Evolutionary conservation across 2,888 invertebrate genomes (phyloP).

Genomic region (Ryuthela nishihirai): DNA sequence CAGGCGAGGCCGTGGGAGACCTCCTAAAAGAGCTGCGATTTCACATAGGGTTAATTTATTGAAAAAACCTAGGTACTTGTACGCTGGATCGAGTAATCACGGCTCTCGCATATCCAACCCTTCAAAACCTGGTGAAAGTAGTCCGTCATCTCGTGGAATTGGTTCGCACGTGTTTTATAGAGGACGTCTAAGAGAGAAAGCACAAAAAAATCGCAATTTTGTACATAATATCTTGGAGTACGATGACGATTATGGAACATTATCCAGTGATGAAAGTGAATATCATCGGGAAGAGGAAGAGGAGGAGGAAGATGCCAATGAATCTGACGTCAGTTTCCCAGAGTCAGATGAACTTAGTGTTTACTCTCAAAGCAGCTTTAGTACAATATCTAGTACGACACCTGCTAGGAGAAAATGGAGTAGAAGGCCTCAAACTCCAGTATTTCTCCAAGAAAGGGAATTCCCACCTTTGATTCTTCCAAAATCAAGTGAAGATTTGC

Average conservation of each 20-base stretch:
- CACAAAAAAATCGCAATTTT: conserved; percentile 23
- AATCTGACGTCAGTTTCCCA: conserved; percentile 35
- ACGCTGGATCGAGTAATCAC: conserved; percentile 37
- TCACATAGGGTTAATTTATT: conserved; percentile 35
- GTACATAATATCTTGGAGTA: conserved; percentile 32
- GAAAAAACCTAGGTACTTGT: conserved; percentile 40
- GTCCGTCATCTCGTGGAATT: conserved; percentile 22
- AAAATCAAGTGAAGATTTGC: conserved; percentile 82
- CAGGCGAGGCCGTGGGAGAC: conserved; percentile 37
- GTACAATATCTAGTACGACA: conserved; percentile 37
- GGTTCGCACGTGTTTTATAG: conserved; percentile 31
- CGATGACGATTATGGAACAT: conserved; percentile 29
- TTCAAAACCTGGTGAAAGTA: conserved; percentile 30
- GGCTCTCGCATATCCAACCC: conserved; percentile 28
- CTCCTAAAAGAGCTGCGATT: conserved; percentile 36
- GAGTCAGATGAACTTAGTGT: conserved; percentile 40
- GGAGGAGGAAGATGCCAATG: conserved; percentile 33
- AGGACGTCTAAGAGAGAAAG: conserved; percentile 33
- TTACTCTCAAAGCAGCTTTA: conserved; percentile 38
- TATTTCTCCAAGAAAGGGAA: conserved; percentile 60
- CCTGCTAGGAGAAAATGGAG: conserved; percentile 44
- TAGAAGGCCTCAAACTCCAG: conserved; percentile 47
- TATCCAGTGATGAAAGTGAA: conserved; percentile 37
- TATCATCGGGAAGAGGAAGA: conserved; percentile 36
- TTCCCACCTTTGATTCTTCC: conserved; percentile 69